Conservation (phyloP, 1,140 invertebrate genomes). For the Eufriesea mexicana region DNA sequence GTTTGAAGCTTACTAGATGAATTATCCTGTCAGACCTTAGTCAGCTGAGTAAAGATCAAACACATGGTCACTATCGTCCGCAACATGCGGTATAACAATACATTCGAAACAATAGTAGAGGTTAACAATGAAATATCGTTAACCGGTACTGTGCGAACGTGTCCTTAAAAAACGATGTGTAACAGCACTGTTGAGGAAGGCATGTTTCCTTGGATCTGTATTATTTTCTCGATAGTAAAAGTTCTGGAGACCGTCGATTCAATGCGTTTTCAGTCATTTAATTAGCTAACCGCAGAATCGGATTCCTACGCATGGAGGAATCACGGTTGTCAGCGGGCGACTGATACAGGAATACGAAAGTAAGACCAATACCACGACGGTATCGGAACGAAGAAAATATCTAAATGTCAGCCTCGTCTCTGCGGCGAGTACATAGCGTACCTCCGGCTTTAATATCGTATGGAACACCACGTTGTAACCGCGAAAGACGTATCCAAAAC, state of each 20-base stretch:
- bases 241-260: constrained; percentile 27
- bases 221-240: constrained; percentile 11
- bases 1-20: constrained; percentile 55
- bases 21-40: constrained; percentile 63
- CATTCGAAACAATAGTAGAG: constrained; percentile 28
- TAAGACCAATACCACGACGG: constrained; percentile 35
- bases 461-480: constrained; percentile 60
- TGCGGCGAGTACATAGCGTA: constrained; percentile 63
- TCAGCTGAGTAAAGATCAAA: constrained; percentile 43
- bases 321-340: constrained; percentile 41
- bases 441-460: constrained; percentile 49
- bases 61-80: constrained; percentile 62
- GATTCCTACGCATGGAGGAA: constrained; percentile 34
- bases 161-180: constrained; percentile 26
- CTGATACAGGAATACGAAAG: constrained; percentile 39
- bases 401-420: constrained; percentile 70
- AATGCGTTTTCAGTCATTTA: constrained; percentile 23
- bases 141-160: constrained; percentile 27
- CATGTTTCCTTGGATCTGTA: constrained; percentile 38
- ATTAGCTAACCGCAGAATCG: constrained; percentile 42
- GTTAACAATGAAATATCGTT: constrained; percentile 50
- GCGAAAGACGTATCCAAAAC: constrained; percentile 53
- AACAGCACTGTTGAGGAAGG: constrained; percentile 23
- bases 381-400: constrained; percentile 54
- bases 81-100: constrained; percentile 27